Base-by-base conservation (phyloP, 2,113 vertebrate species). In the Microtus montanus region DNA sequence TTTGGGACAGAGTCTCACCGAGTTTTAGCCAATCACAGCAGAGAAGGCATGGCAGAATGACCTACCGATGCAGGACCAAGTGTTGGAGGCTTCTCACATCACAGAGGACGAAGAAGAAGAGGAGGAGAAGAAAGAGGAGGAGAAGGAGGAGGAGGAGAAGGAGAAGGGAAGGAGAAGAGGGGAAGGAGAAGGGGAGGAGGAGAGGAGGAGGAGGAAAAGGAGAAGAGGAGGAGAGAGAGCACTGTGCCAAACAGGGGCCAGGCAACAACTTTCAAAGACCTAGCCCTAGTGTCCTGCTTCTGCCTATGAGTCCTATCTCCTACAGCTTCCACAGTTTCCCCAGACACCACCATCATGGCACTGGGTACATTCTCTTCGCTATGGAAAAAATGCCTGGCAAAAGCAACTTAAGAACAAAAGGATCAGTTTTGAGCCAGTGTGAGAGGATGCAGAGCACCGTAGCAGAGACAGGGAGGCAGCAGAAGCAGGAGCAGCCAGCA, bases 131-230 rank as follows among this genome's bases (percentile, higher is more conserved):
- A 5, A 17, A 4, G 4, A 17, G 52, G 15, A n/a, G n/a, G n/a
- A 54, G 52, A 4, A 17, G 52, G 5, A 58, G 54, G 1, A 58
- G 54, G 17, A 54, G 54, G 1, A 54, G 4, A 1, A 13, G 5
- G 1, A 14, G 17, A 5, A 4, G 4, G 4, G 41, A 44, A 44
- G 41, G 4, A 44, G 41, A 44, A 4, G 41, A 5, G 15, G 1
- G 19, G 4, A 0, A 54, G 52, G 15, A 54, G 54, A 3, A 17
- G 52, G 1, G 20, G 20, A 52, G 61, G 52, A 52, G 52, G 13
- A 15, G 52, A 52, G 52, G 52, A 54, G 52, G 52, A 54, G 52
- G 14, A 54, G 52, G 52, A 12, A 17, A 12, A 17, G 4, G 15
- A 17, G 52, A 17, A 17, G 52, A 14, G 13, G 54, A 58, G 54